A percentile compares a stretch with the other conserved stretches of the same genome.
Evolutionary conservation across 2,113 vertebrate species (phyloP).

Genomic region (Nannospalax galili): DNA sequence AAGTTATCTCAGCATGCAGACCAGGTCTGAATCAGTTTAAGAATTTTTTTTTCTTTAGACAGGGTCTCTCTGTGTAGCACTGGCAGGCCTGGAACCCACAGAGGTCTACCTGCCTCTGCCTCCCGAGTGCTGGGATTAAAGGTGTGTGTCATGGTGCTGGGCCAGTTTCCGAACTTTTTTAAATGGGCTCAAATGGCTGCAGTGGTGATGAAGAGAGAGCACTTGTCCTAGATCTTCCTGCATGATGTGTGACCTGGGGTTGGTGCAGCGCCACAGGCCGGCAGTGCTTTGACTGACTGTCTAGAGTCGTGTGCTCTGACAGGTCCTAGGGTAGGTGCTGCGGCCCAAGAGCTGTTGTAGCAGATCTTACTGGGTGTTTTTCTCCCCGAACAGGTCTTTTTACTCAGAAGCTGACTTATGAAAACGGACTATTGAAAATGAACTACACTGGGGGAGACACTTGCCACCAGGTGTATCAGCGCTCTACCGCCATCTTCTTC

Average conservation of each 20-base stretch:
- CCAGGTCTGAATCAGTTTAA: neutral
- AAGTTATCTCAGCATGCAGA: neutral
- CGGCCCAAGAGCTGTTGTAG: accelerated
- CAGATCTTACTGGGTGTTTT: accelerated
- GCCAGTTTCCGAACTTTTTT: neutral
- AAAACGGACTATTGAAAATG: constrained; percentile 93
- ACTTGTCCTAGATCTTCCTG: accelerated
- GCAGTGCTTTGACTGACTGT: accelerated
- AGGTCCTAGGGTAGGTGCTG: accelerated
- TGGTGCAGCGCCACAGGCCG: accelerated
- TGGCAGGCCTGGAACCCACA: no score
- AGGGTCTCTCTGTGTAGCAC: no score
- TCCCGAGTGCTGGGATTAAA: no score
- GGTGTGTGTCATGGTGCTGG: no score
- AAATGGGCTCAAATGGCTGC: neutral
- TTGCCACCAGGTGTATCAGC: constrained; percentile 92
- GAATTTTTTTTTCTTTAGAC: no score
- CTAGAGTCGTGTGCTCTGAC: accelerated
- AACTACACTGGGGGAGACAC: constrained; percentile 93
- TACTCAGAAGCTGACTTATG: constrained; percentile 90
- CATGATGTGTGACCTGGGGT: accelerated
- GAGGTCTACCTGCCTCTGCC: no score
- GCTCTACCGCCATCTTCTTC: constrained; percentile 94
- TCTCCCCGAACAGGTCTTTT: constrained; percentile 85
- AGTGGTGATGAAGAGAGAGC: accelerated